Percentiles rank a stretch among this genome's conserved stretches.
Conservation (phyloP, 2,888 invertebrate species). For the Chrysolina oricalcia region DNA sequence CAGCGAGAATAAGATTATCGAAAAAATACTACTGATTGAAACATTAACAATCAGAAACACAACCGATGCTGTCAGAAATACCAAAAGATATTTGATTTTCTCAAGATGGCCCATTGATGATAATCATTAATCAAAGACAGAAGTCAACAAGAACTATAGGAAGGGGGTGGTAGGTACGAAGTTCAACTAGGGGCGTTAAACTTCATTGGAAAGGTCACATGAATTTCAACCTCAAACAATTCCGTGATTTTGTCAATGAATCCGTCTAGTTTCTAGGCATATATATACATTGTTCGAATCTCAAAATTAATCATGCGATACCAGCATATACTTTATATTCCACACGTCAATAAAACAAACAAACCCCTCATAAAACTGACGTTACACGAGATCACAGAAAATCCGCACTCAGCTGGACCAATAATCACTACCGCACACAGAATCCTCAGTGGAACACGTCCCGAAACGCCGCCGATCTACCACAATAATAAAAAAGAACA, state of each 20-base stretch:
- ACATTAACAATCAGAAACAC: not conserved
- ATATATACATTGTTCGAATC: not conserved
- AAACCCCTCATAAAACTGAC: constrained; percentile 15
- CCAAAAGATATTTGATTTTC: not conserved
- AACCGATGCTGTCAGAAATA: not conserved
- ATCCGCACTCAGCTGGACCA: not conserved
- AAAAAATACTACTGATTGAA: too few relatives aligned
- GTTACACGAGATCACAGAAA: constrained; percentile 4
- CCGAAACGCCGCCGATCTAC: not conserved
- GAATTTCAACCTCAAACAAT: not conserved
- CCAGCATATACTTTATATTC: constrained; percentile 15
- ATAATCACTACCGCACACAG: constrained; percentile 15
- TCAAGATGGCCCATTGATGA: not conserved
- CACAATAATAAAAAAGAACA: constrained; percentile 2
- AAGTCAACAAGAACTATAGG: not conserved
- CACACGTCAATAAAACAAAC: not conserved
- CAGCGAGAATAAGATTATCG: too few relatives aligned
- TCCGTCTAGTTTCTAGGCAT: not conserved
- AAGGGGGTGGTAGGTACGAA: not conserved
- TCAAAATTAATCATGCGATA: not conserved
- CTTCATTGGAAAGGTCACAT: not conserved
- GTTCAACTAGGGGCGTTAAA: not conserved
- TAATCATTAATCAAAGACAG: not conserved
- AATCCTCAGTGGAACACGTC: constrained; percentile 12
- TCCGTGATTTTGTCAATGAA: not conserved